These are phyloP conservation scores for Dicranocentrus wangi DNA, from an alignment of 2,888 invertebrate genomes.

Conservation along the genomic window DNA sequence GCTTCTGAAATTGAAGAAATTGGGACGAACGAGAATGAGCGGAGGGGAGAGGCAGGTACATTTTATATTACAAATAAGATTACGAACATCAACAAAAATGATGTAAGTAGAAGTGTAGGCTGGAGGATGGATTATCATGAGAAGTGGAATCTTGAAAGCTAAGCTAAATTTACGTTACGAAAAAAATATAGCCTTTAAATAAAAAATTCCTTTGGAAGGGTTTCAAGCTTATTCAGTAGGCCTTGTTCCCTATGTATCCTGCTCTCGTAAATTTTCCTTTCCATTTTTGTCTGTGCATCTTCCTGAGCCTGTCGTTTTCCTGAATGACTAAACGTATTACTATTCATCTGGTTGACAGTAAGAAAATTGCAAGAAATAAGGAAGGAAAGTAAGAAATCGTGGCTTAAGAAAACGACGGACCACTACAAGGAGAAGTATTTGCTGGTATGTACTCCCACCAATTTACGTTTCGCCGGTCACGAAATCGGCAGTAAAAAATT, in stretches of 20 bases:
- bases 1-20: not conserved
- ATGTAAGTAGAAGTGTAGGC: no score
- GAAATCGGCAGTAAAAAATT: constrained; percentile 18
- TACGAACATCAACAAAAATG: not conserved
- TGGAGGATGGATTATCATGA: not conserved
- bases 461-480: not conserved
- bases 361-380: constrained; percentile 30
- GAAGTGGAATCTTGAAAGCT: not conserved
- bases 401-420: not conserved
- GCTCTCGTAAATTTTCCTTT: no score
- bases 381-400: constrained; percentile 8
- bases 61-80: not conserved
- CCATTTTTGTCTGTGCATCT: no score
- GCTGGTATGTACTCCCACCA: not conserved
- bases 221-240: no score
- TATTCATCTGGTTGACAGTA: constrained; percentile 23
- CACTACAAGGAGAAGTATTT: not conserved
- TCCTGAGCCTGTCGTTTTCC: constrained; percentile 6
- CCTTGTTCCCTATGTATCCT: no score
- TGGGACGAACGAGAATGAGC: not conserved
- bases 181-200: no score
- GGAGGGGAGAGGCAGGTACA: not conserved
- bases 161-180: no score
- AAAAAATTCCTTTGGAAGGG: no score
- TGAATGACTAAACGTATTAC: constrained; percentile 27